phyloP scores from a whole-genome alignment of 2,888 invertebrate genomes.

The Leptinotarsa peninsularis region DNA sequence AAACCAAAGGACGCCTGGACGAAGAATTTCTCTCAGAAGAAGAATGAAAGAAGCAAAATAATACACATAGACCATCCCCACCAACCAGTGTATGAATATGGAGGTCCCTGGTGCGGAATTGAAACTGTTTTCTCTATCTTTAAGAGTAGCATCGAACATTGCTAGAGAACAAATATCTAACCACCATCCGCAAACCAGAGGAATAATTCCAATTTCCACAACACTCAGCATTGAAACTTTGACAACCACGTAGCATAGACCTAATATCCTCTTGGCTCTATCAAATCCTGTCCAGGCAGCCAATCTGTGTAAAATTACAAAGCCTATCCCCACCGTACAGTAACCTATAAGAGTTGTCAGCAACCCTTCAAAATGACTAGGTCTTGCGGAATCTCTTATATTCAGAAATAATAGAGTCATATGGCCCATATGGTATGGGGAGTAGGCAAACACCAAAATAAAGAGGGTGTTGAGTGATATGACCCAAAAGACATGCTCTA shows the following conservation, averaged over 20 bases:
- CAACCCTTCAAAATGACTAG: constrained; percentile 91
- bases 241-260: constrained; percentile 91
- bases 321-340: constrained; percentile 84
- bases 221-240: constrained; percentile 94
- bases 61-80: constrained; percentile 99
- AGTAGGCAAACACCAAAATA: constrained; percentile 96
- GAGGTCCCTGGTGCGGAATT: constrained; percentile 94
- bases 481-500: constrained; percentile 99
- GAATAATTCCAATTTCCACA: constrained; percentile 96
- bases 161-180: constrained; percentile 96
- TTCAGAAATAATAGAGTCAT: constrained; percentile 81
- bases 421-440: constrained; percentile 95
- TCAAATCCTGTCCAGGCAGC: constrained; percentile 85
- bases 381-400: constrained; percentile 75
- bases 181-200: constrained; percentile 99
- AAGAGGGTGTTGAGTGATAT: constrained; percentile 96
- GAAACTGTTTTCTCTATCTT: constrained; percentile 89
- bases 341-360: constrained; percentile 95
- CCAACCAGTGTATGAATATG: constrained; percentile 98
- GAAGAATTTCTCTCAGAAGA: constrained; percentile 89
- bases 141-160: constrained; percentile 89
- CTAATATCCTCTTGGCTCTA: constrained; percentile 86
- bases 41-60: constrained; percentile 98
- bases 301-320: constrained; percentile 87
- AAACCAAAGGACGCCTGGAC: constrained; percentile 99